Evolutionary conservation across 2,888 invertebrate species (phyloP), one percentile per base, ranked within the genome.

Genomic region (Agrotis exclamationis): DNA sequence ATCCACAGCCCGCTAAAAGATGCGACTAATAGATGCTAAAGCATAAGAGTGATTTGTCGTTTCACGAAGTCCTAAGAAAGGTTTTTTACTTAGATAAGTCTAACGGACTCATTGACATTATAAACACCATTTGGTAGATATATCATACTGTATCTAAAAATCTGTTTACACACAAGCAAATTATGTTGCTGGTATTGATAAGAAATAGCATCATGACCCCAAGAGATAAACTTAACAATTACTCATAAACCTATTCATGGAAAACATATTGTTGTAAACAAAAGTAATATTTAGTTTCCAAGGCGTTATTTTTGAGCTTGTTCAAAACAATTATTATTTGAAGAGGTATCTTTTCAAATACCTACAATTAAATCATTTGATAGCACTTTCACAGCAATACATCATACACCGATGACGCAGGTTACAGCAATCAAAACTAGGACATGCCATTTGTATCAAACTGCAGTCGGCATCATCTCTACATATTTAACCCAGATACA

Each of bases 121-220:
- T n/a, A n/a, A n/a, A n/a, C n/a, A 39, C 11, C 11, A 1, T 39
- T 39, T 39, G 11, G 39, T 39, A 11, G 39, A 0, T 39, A 11
- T 11, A 45, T 14, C 0, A 9, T 11, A 24, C 5, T 64, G 13
- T 16, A 33, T 56, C 13, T 13, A 63, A 50, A 56, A 64, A 65
- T 73, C 50, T 74, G 45, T 74, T 57, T 65, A 39, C 20, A 24
- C 6, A 18, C 9, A 16, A 58, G 44, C 47, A 39, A 51, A 22
- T n/a, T 13, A 58, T 1, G 45, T 56, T 70, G 44, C 47, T 57
- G 18, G 44, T 6, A 24, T 47, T 47, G 73, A 73, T 73, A 73
- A 65, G n/a, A 73, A 59, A 54, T 45, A 28, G 48, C 65, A 53
- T 65, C 28, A 13, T 65, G 66, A 73, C 74, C 66, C 16, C 2